Conservation (phyloP, 2,888 invertebrate genomes). For the Morpho deidamia region DNA sequence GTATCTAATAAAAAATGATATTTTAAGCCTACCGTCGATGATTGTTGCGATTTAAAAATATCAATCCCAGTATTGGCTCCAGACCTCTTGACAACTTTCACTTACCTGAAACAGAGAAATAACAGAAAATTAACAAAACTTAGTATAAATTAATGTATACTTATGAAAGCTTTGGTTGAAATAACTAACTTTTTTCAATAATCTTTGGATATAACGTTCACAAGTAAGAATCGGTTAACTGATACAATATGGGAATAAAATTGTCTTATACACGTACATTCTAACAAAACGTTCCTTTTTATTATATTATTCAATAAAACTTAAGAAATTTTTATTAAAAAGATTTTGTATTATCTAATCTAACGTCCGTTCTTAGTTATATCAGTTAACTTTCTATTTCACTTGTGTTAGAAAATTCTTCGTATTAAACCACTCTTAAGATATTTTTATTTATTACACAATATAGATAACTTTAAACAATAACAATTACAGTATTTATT, state of each 20-base stretch:
- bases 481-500: too few species aligned
- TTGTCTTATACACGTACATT: too few species aligned
- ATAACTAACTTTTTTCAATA: too few species aligned
- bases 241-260: too few species aligned
- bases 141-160: constrained; percentile 2
- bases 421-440: too few species aligned
- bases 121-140: constrained; percentile 39
- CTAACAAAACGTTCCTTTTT: background rate
- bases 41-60: background rate
- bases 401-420: too few species aligned
- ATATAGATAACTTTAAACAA: too few species aligned
- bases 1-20: too few species aligned
- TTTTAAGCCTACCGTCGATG: background rate
- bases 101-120: constrained; percentile 48
- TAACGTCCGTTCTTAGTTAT: constrained; percentile 4
- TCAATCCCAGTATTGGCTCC: constrained; percentile 4
- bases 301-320: background rate
- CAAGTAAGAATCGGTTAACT: too few species aligned
- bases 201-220: too few species aligned
- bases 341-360: constrained; percentile 5
- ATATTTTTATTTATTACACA: too few species aligned
- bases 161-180: too few species aligned
- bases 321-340: background rate
- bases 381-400: constrained; percentile 8
- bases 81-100: constrained; percentile 23